Conservation (phyloP, 2,113 vertebrate genomes). For the Triplophysa siluroides region DNA sequence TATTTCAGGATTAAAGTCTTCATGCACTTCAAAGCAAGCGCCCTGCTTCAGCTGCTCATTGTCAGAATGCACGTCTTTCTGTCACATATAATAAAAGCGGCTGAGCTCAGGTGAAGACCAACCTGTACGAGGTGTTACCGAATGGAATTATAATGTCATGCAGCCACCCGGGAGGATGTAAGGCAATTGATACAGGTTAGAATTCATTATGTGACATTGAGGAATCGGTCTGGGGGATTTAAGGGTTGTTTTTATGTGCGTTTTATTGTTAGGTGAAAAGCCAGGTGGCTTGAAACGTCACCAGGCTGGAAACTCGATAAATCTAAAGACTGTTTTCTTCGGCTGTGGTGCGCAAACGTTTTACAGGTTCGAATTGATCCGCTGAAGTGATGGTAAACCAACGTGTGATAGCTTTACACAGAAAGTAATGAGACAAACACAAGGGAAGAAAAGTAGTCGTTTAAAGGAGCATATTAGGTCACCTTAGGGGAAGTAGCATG, state of each 20-base stretch:
- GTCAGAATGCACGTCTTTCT: slow-evolving; percentile 3
- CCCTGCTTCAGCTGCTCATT: not conserved
- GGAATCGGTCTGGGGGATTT: no score
- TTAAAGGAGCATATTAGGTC: slow-evolving; percentile 1
- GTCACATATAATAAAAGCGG: not conserved
- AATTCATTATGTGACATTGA: not conserved
- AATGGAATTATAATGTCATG: not conserved
- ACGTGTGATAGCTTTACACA: not conserved
- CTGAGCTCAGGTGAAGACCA: not conserved
- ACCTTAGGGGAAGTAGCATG: not conserved
- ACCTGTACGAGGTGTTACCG: not conserved
- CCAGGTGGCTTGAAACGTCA: no score
- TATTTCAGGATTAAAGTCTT: slow-evolving; percentile 35
- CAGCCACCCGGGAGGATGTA: not conserved
- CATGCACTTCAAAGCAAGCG: slow-evolving; percentile 20
- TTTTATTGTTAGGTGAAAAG: no score
- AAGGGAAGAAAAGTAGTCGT: not conserved
- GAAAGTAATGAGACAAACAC: not conserved
- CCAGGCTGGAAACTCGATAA: no score
- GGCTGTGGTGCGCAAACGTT: no score
- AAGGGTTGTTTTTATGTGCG: no score
- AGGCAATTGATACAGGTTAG: not conserved
- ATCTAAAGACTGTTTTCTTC: not conserved
- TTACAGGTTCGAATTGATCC: no score
- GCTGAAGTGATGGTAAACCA: not conserved